These are phyloP conservation scores for Gyps fulvus DNA, from an alignment of 2,113 vertebrate genomes.

Conservation along the genomic window DNA sequence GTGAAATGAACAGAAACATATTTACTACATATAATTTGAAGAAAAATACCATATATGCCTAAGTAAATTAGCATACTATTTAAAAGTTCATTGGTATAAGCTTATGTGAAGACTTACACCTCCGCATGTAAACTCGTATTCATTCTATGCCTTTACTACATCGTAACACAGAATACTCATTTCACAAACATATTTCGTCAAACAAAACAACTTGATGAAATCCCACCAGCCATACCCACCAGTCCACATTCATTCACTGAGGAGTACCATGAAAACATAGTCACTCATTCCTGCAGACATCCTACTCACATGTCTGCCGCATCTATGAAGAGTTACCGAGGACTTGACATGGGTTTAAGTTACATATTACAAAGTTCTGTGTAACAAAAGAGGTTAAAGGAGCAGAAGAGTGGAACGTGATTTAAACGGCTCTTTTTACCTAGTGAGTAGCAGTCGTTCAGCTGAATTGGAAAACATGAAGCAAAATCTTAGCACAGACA, in stretches of 20 bases:
- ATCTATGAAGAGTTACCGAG: neutral
- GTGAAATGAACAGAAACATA: neutral
- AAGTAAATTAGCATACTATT: neutral
- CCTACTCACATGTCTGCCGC: neutral
- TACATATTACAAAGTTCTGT: neutral
- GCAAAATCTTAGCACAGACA: neutral
- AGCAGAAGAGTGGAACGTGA: neutral
- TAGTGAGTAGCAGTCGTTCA: neutral
- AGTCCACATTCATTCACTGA: neutral
- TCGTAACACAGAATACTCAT: neutral
- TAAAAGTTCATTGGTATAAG: neutral
- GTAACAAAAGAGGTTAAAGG: neutral
- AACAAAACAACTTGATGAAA: neutral
- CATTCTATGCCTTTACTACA: neutral
- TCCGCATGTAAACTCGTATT: neutral
- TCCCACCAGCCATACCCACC: neutral
- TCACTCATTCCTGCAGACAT: neutral
- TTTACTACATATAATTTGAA: neutral
- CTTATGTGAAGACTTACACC: neutral
- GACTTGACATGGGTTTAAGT: accelerated
- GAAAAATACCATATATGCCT: neutral
- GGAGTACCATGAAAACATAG: accelerated
- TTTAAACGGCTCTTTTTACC: neutral
- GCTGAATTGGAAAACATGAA: neutral
- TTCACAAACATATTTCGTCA: neutral